Evolutionary conservation across 2,113 vertebrate genomes (phyloP), one percentile per base, ranked within the genome.

Genomic region (Phalacrocorax carbo): DNA sequence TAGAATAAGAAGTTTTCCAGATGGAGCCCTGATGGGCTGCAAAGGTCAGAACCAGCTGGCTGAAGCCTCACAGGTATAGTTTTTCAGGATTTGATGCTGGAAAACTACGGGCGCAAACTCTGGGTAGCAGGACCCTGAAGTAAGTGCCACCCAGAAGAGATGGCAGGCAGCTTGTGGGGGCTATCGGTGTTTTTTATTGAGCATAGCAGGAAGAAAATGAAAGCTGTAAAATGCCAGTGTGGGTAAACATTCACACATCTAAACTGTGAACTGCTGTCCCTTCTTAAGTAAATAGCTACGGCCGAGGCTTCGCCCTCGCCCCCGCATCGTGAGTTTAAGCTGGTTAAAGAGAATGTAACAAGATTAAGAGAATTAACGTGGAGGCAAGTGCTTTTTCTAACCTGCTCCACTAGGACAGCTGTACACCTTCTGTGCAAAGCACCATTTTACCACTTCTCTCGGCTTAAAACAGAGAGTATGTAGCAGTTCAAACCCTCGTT

Each of bases 281-380:
- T 70, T 96, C 84, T 73, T 93, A 70, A 85, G 90, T 87, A 80
- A 84, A 93, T 70, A 93, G 87, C 93, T 80, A 49, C 95, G 85
- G 51, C 87, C 1, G 1, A 87, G 81, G 81, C 36, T 93, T 86
- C 75, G 69, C 86, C 69, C 77, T 93, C 76, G 75, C 38, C 58
- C 34, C 15, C 70, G 48, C 73, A 36, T 19, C 25, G 8, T 4
- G 81, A 25, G 48, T 42, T 75, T 84, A 79, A 91, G 81, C 73
- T 82, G 86, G 80, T 94, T 96, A 96, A 96, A 94, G 87, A 96
- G 84, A 89, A 96, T 77, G 78, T 90, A 94, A 95, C 49, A 14
- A 79, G 93, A 79, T 84, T 19, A 57, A 57, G 81, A 85, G 91
- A 82, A 83, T 90, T 86, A 84, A 79, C 2, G 6, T 4, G 21